Evolutionary conservation across 1,140 invertebrate genomes (phyloP), one percentile per base, ranked within the genome.

Genomic region (Drosophila lacertosa): DNA sequence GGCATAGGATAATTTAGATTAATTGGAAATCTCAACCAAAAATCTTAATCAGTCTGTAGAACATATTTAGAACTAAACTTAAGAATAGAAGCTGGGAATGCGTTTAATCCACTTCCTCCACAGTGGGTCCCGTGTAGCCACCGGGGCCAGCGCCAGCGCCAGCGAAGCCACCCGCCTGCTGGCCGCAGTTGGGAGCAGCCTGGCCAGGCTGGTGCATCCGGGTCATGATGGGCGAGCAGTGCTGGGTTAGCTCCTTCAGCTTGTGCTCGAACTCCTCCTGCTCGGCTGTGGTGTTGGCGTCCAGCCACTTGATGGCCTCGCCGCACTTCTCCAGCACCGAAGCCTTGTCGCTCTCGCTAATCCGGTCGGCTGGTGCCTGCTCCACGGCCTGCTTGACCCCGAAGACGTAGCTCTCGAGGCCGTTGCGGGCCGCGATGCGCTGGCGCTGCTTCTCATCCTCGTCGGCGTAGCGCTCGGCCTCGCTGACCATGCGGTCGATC

Each of bases 101-200:
- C 5, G 6, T n/a, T 93, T 94, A 95, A 89, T 95, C 95, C 20
- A 96, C 95, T 91, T 95, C 95, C 89, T 96, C 95, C 42, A 95
- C 94, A 6, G 94, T 95, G 32, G 95, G 94, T 45, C 94, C 94
- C 24, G 82, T 75, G 42, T 70, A 66, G 10, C 54, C 66, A 9
- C 29, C 16, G 3, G 51, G 50, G 7, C 60, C 69, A 40, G 76
- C 93, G 47, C 29, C 16, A 2, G 51, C 55, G 7, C 60, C 69
- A 40, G 76, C 93, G 47, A 93, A 94, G 59, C 92, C 92, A 53
- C 91, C 90, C 4, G 86, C 84, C 57, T 92, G 91, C 66, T 91
- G 91, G 37, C 81, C 89, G 79, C 90, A 92, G 50, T 80, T 79
- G 47, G 84, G 58, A 59, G 54, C 18, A 22, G 15, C 20, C 92